Evolutionary conservation across 2,888 invertebrate species (phyloP).

Genomic region (Punctoribates punctum): DNA sequence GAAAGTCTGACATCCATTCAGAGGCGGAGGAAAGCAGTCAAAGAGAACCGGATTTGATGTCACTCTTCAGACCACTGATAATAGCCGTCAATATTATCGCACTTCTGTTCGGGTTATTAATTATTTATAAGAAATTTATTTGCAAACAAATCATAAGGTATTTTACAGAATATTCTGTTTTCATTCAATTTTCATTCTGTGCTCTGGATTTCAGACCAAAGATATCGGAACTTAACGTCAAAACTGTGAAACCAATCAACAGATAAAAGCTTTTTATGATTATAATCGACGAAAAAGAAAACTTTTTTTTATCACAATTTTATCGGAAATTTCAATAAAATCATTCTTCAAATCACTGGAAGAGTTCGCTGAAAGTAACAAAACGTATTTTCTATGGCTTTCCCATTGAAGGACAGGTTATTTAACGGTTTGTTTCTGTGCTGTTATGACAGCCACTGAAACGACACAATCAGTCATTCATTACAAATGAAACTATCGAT

Average conservation of each 20-base stretch:
- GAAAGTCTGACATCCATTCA: neutral
- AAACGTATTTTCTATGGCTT: too few species aligned
- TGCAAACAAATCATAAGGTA: slow-evolving; percentile 26
- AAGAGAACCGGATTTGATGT: slow-evolving; percentile 15
- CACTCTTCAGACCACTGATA: neutral
- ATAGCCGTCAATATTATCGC: slow-evolving; percentile 1
- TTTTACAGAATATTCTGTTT: neutral
- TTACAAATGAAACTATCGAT: too few species aligned
- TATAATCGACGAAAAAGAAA: too few species aligned
- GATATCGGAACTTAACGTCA: slow-evolving; percentile 15
- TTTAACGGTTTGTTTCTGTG: too few species aligned
- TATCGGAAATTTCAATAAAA: too few species aligned
- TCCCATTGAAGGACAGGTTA: too few species aligned
- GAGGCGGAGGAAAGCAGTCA: neutral
- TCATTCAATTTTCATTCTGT: neutral
- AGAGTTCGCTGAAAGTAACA: too few species aligned
- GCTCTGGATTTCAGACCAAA: slow-evolving; percentile 11
- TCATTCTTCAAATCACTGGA: too few species aligned
- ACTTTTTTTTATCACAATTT: too few species aligned
- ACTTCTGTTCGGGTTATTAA: neutral
- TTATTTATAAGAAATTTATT: slow-evolving; percentile 1
- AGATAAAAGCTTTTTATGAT: neutral
- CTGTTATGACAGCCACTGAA: too few species aligned
- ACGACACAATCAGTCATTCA: too few species aligned
- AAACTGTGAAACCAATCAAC: neutral